Conservation (phyloP, 1,140 invertebrate species). For the Agrypnia vestita region DNA sequence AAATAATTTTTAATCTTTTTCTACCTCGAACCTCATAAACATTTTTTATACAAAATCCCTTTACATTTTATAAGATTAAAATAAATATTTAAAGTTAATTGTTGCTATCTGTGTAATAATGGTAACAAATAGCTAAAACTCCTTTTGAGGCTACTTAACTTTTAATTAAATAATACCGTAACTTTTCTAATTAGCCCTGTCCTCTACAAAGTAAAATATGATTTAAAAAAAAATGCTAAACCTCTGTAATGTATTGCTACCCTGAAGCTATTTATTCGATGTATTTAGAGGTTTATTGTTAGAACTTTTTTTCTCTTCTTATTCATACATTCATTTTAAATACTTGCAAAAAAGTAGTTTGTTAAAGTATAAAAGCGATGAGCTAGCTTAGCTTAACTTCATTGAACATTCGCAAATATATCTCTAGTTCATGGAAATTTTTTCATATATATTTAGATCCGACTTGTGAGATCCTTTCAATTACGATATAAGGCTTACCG, state of each 20-base stretch:
- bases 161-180: conserved; percentile 58
- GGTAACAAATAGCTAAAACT: conserved; percentile 54
- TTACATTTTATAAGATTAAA: neutral
- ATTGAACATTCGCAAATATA: too few species aligned
- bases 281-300: too few species aligned
- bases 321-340: too few species aligned
- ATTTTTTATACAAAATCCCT: neutral
- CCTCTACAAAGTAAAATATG: conserved; percentile 22
- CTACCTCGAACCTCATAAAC: neutral
- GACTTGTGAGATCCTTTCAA: too few species aligned
- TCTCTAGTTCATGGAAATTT: too few species aligned
- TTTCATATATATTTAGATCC: too few species aligned
- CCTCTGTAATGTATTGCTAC: conserved; percentile 15
- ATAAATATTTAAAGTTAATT: conserved; percentile 22
- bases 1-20: neutral
- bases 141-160: conserved; percentile 50
- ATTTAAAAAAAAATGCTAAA: conserved; percentile 24
- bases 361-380: too few species aligned
- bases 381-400: too few species aligned
- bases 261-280: neutral
- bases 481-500: too few species aligned
- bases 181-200: conserved; percentile 54
- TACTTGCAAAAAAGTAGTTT: too few species aligned
- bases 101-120: conserved; percentile 56
- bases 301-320: too few species aligned